A percentile compares a stretch with the other conserved stretches of the same genome.
phyloP scores from a whole-genome alignment of 2,888 invertebrate species.

The Trimorus sp. region DNA sequence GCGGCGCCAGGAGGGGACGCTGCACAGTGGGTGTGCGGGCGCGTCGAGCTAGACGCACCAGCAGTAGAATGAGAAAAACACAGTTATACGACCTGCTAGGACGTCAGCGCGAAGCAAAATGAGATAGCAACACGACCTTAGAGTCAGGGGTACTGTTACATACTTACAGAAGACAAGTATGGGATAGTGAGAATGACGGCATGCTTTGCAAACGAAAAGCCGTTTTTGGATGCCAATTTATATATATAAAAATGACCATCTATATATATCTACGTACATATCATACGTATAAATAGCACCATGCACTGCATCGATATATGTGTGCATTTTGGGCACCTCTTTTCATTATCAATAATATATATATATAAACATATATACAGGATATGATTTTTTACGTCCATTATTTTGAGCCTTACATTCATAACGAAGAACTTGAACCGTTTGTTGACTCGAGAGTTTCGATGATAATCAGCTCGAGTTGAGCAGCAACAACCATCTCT shows the following conservation, averaged over 20 bases:
- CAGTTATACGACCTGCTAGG: no score
- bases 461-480: slow-evolving; percentile 51
- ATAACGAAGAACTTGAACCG: slow-evolving; percentile 70
- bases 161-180: slow-evolving; percentile 72
- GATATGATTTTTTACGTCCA: slow-evolving; percentile 68
- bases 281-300: slow-evolving; percentile 81
- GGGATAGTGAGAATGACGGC: slow-evolving; percentile 82
- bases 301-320: slow-evolving; percentile 82
- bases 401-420: slow-evolving; percentile 73
- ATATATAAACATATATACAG: slow-evolving; percentile 27
- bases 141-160: no score
- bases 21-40: no score
- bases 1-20: no score
- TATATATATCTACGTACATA: slow-evolving; percentile 78
- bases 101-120: no score
- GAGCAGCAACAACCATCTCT: slow-evolving; percentile 66
- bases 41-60: no score
- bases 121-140: no score
- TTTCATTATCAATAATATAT: slow-evolving; percentile 80
- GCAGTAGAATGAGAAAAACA: no score
- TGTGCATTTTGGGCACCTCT: slow-evolving; percentile 82
- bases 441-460: slow-evolving; percentile 65
- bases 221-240: slow-evolving; percentile 81
- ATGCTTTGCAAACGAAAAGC: slow-evolving; percentile 80
- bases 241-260: slow-evolving; percentile 64